A percentile compares a stretch with the other conserved stretches of the same genome.
phyloP scores from a whole-genome alignment of 2,888 invertebrate species.

The Liposcelis brunnea region DNA sequence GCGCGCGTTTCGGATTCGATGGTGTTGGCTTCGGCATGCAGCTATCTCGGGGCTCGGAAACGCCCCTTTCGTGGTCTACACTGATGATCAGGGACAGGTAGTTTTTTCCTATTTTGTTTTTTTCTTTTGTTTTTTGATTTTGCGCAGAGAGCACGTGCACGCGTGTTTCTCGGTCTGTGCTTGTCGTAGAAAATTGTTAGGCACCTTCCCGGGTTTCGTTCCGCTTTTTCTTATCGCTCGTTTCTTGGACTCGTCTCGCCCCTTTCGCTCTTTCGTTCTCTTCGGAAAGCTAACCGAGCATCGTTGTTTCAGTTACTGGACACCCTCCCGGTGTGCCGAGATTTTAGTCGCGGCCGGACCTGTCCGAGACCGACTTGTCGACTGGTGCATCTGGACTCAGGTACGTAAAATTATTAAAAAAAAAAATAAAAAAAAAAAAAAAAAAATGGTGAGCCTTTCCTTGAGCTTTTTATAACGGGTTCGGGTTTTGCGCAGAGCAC shows the following conservation, averaged over 20 bases:
- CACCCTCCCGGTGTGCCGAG: conserved; percentile 99
- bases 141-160: conserved; percentile 21
- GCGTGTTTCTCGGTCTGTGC: not conserved
- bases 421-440: conserved; percentile 13
- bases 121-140: conserved; percentile 16
- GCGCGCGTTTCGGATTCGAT: conserved; percentile 24
- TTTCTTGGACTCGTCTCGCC: not conserved
- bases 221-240: not conserved
- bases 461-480: conserved; percentile 8
- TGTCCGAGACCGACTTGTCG: conserved; percentile 94
- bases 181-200: conserved; percentile 8
- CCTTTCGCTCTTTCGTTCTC: too few relatives aligned
- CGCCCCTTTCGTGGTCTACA: conserved; percentile 88
- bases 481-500: conserved; percentile 49
- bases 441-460: conserved; percentile 14
- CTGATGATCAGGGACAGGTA: conserved; percentile 94
- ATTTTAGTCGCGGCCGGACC: conserved; percentile 90
- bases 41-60: conserved; percentile 59
- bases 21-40: conserved; percentile 20
- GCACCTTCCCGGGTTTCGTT: conserved; percentile 5
- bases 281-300: conserved; percentile 10
- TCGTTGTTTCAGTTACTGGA: conserved; percentile 87
- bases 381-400: conserved; percentile 95
- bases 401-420: conserved; percentile 30
- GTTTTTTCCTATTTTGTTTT: conserved; percentile 15